Evolutionary conservation across 2,888 invertebrate species (phyloP), one percentile per base, ranked within the genome.

Genomic region (Cephonodes hylas): DNA sequence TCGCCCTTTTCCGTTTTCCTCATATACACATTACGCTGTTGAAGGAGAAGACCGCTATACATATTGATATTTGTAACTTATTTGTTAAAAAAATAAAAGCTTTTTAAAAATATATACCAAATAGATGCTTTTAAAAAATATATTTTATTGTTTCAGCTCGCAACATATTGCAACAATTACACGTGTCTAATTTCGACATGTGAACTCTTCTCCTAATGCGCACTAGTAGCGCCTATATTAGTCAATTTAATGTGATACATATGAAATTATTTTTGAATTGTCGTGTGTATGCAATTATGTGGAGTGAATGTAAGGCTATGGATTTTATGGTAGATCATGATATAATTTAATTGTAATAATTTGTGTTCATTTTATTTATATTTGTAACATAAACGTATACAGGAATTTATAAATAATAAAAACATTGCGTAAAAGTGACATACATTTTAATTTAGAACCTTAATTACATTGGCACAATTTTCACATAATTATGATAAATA

Each of bases 121-220:
- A 13, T 25, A 48, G 20, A 22, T 20, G 1, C 3, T 48, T 13
- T 48, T 34, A 34, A 34, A 13, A 3, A 38, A 38, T 7, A 3
- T 46, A 7, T 63, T 64, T 58, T 71, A 65, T 79, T 79, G 74
- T 93, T 94, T 72, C 94, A 94, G 97, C 96, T 65, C 95, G 97
- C 63, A 97, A 97, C 84, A 96, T 96, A 73, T 87, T 96, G 74
- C 96, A 97, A 76, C 96, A 97, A 77, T 93, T 97, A 65, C 95
- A 96, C 76, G 94, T 97, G 66, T 97, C 97, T 25, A 96, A 95
- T 84, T 96, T 96, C 85, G 96, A 96, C 69, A 90, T 94, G 65
- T 94, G 86, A 85, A 38, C 34, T 4, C 15, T 1, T 20, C 44
- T 3, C 44, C 2, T 44, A 44, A 20, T 18, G 8, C 3, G 44